These are phyloP conservation scores for Epistrophella euchroma DNA, from an alignment of 2,888 invertebrate species.

Conservation along the genomic window DNA sequence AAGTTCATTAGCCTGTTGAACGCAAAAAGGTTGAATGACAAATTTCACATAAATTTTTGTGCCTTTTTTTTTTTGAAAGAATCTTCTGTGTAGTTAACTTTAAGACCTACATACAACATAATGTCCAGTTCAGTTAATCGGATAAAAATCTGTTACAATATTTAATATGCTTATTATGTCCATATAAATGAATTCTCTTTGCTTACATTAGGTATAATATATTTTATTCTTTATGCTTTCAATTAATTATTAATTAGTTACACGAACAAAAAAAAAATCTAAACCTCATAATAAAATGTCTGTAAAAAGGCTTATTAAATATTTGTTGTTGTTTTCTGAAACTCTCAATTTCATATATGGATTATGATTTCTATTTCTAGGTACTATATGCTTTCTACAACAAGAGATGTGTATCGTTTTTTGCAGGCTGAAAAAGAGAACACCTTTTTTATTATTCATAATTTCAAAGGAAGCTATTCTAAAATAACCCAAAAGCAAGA, in stretches of 20 bases:
- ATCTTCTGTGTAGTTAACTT: slow-evolving; percentile 10
- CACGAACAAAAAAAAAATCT: slow-evolving; percentile 20
- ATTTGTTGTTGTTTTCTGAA: slow-evolving; percentile 13
- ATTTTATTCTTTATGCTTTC: no score
- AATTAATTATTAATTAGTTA: slow-evolving; percentile 60
- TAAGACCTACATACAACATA: background rate
- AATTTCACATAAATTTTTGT: slow-evolving; percentile 44
- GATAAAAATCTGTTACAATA: slow-evolving; percentile 49
- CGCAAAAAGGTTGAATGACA: slow-evolving; percentile 32
- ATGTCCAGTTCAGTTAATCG: slow-evolving; percentile 15
- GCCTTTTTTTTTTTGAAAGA: background rate
- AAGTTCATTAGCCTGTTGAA: slow-evolving; percentile 65
- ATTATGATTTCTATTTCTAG: slow-evolving; percentile 21
- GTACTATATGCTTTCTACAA: no score
- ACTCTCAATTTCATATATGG: background rate
- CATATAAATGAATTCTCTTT: slow-evolving; percentile 57
- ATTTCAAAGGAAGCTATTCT: slow-evolving; percentile 26
- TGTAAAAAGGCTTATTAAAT: slow-evolving; percentile 50
- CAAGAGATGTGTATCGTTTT: background rate
- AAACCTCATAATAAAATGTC: slow-evolving; percentile 17
- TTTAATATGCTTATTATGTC: background rate
- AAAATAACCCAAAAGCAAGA: slow-evolving; percentile 30
- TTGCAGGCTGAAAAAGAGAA: background rate
- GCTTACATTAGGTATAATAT: no score
- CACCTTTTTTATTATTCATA: slow-evolving; percentile 63